Conservation (phyloP, 2,113 vertebrate species). For the Larimichthys crocea region DNA sequence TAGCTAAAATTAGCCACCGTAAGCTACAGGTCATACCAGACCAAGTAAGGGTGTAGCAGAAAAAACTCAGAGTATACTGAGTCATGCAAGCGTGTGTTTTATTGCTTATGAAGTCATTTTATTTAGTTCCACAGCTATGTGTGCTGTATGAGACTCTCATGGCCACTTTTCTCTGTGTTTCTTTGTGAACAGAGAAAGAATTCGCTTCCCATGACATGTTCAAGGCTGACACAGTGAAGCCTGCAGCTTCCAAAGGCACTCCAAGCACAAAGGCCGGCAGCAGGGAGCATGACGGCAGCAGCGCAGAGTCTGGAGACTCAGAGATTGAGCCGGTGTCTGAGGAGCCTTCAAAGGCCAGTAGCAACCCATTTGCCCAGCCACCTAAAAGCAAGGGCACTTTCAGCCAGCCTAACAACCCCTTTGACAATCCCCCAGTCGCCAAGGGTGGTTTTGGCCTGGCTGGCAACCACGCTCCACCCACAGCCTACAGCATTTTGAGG, state of each 20-base stretch:
- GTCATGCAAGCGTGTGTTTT: background rate
- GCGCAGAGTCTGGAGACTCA: slow-evolving; percentile 94
- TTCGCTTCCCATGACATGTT: slow-evolving; percentile 77
- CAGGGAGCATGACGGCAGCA: slow-evolving; percentile 90
- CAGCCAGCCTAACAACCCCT: slow-evolving; percentile 86
- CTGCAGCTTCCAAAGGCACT: slow-evolving; percentile 57
- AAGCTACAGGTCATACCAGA: background rate
- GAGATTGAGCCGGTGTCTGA: slow-evolving; percentile 96
- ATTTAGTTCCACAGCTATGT: background rate
- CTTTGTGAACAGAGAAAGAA: slow-evolving; percentile 82
- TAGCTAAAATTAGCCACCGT: background rate
- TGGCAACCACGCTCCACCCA: slow-evolving; percentile 87
- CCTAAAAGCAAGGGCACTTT: slow-evolving; percentile 87
- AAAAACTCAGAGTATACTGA: background rate
- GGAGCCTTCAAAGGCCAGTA: slow-evolving; percentile 83
- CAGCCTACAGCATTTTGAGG: slow-evolving; percentile 94
- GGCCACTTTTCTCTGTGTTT: slow-evolving; percentile 64
- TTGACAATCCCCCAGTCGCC: slow-evolving; percentile 75
- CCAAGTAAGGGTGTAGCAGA: background rate
- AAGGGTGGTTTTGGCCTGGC: slow-evolving; percentile 89
- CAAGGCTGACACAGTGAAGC: slow-evolving; percentile 72
- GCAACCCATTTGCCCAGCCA: slow-evolving; percentile 84
- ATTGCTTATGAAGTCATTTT: background rate
- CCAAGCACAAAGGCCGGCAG: slow-evolving; percentile 69
- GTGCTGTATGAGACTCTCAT: background rate